Evolutionary conservation across 1,140 invertebrate genomes (phyloP).

Genomic region (Drosophila teissieri): DNA sequence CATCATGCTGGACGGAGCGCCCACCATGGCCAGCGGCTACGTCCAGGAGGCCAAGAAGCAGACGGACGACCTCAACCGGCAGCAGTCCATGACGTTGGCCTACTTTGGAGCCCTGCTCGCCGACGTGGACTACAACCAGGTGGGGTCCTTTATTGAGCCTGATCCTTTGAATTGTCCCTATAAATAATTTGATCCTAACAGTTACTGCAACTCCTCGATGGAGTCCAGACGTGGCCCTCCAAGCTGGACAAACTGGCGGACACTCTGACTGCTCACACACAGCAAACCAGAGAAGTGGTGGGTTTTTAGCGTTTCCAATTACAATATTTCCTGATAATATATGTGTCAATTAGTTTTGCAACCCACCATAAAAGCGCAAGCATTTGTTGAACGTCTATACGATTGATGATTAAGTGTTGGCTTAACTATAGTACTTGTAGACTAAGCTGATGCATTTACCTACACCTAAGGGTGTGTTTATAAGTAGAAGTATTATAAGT

Average conservation of each 20-base stretch:
- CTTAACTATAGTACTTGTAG: conserved; percentile 1
- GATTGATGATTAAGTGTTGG: neutral
- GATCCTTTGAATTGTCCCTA: neutral
- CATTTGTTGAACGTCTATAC: neutral
- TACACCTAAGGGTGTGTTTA: neutral
- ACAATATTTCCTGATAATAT: no score
- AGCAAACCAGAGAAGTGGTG: conserved; percentile 77
- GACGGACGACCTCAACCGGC: conserved; percentile 81
- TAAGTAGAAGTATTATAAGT: conserved; percentile 1
- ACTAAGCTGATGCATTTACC: neutral
- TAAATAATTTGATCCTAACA: conserved; percentile 15
- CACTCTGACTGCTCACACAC: conserved; percentile 78
- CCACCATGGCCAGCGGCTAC: conserved; percentile 93
- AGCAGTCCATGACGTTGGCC: conserved; percentile 90
- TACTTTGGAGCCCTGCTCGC: conserved; percentile 93
- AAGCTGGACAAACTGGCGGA: conserved; percentile 85
- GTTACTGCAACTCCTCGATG: conserved; percentile 84
- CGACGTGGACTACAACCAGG: conserved; percentile 88
- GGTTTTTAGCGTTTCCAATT: conserved; percentile 9
- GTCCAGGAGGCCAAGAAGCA: conserved; percentile 88
- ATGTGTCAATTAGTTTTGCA: no score
- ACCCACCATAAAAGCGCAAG: neutral
- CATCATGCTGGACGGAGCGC: conserved; percentile 95
- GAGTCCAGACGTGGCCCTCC: conserved; percentile 78
- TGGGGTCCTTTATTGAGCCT: conserved; percentile 1